These are phyloP conservation scores for Brachyhypopomus occidentalis DNA, from an alignment of 2,113 vertebrate genomes.

Conservation along the genomic window DNA sequence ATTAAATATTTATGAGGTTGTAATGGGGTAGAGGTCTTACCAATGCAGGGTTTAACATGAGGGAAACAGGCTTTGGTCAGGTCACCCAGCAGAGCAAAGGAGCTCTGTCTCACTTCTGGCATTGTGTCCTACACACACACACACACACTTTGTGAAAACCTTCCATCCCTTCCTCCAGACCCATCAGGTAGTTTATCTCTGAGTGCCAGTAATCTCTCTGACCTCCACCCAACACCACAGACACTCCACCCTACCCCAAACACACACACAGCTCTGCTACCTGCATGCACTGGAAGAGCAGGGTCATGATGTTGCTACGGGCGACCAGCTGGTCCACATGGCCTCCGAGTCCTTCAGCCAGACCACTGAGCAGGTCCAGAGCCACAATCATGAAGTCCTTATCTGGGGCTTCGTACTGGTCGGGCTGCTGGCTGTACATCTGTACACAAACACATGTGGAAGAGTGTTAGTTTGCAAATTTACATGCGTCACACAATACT, in stretches of 20 bases:
- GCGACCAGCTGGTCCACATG: slow-evolving; percentile 91
- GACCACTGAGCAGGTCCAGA: slow-evolving; percentile 88
- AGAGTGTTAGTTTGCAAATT: too few species aligned
- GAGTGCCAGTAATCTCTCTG: too few species aligned
- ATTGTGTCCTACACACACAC: slow-evolving; percentile 83
- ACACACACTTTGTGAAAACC: neutral
- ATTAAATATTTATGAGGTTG: too few species aligned
- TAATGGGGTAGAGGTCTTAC: slow-evolving; percentile 64
- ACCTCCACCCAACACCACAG: neutral
- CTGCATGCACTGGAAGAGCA: slow-evolving; percentile 97
- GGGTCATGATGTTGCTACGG: slow-evolving; percentile 93
- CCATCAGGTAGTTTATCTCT: too few species aligned
- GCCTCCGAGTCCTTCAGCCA: slow-evolving; percentile 89
- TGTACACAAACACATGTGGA: too few species aligned
- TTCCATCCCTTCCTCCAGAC: too few species aligned
- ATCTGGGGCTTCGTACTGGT: slow-evolving; percentile 93
- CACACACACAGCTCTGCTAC: slow-evolving; percentile 60
- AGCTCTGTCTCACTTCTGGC: slow-evolving; percentile 95
- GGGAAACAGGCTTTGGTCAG: slow-evolving; percentile 95
- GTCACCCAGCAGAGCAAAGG: slow-evolving; percentile 90
- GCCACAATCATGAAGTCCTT: slow-evolving; percentile 99
- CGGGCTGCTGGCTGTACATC: slow-evolving; percentile 96
- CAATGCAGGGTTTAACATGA: slow-evolving; percentile 93
- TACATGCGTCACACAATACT: neutral
- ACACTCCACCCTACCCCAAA: too few species aligned